These are phyloP conservation scores for Muntiacus muntjak DNA, from an alignment of 2,113 vertebrate species.

Conservation along the genomic window DNA sequence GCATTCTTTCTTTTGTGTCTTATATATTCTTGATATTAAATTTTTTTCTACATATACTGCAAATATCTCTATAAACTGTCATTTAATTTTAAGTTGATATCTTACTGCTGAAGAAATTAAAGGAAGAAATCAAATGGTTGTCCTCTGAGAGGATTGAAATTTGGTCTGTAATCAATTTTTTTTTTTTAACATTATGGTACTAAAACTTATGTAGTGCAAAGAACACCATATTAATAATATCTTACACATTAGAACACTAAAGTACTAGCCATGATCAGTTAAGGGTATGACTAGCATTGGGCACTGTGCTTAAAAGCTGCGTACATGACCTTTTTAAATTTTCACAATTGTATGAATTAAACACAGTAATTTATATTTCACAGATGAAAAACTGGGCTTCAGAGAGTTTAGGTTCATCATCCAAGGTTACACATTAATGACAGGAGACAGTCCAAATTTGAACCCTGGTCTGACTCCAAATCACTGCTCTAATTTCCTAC, in stretches of 20 bases:
- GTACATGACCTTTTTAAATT: neutral
- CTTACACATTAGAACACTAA: neutral
- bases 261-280: neutral
- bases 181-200: neutral
- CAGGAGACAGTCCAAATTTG: neutral
- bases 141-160: neutral
- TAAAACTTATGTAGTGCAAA: neutral
- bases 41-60: neutral
- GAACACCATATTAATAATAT: neutral
- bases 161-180: neutral
- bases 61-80: neutral
- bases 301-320: neutral
- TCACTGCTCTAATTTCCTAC: neutral
- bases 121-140: neutral
- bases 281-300: neutral
- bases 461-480: neutral
- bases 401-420: neutral
- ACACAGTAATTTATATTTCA: neutral
- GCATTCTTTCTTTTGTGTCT: neutral
- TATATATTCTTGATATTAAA: neutral
- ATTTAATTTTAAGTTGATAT: neutral
- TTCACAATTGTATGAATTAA: neutral
- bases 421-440: neutral
- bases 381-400: slow-evolving; percentile 16
- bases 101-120: neutral